Evolutionary conservation across 2,113 vertebrate species (phyloP).

Genomic region (Zosterops pallidus): DNA sequence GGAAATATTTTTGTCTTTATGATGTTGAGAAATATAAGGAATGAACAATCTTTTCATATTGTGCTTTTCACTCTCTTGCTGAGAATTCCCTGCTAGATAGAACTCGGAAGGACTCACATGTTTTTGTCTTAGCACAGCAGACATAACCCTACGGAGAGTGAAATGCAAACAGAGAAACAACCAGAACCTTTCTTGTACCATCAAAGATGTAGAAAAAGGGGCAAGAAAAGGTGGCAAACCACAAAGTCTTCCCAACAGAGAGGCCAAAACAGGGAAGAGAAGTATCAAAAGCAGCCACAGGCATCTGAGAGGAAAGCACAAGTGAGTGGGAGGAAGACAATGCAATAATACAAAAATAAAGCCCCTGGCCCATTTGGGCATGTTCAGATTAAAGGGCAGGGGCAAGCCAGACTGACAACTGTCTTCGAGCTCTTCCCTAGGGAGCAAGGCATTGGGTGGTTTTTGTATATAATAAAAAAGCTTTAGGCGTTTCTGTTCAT

Average conservation of each 20-base stretch:
- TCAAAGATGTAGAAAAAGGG: slow-evolving; percentile 33
- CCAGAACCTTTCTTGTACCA: slow-evolving; percentile 32
- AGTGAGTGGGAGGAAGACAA: slow-evolving; percentile 30
- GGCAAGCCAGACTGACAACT: not conserved
- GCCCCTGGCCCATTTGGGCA: slow-evolving; percentile 16
- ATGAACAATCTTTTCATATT: not conserved
- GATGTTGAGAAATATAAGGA: not conserved
- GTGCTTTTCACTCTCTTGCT: not conserved
- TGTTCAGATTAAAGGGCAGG: slow-evolving; percentile 1
- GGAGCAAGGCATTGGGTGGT: not conserved
- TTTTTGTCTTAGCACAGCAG: not conserved
- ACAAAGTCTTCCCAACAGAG: slow-evolving; percentile 22
- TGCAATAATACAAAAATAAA: slow-evolving; percentile 21
- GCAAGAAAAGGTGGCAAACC: slow-evolving; percentile 26
- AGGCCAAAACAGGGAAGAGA: not conserved
- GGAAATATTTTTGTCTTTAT: not conserved
- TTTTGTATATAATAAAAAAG: not conserved
- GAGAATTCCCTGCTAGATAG: not conserved
- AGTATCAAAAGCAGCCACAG: slow-evolving; percentile 44
- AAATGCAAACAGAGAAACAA: slow-evolving; percentile 13
- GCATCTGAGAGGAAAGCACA: slow-evolving; percentile 30
- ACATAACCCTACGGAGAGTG: not conserved
- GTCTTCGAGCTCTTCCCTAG: not conserved
- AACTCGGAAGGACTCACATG: not conserved
- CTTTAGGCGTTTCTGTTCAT: not conserved